Evolutionary conservation across 23 tunicate genomes (phyloP).

Genomic region (Styela plicata): DNA sequence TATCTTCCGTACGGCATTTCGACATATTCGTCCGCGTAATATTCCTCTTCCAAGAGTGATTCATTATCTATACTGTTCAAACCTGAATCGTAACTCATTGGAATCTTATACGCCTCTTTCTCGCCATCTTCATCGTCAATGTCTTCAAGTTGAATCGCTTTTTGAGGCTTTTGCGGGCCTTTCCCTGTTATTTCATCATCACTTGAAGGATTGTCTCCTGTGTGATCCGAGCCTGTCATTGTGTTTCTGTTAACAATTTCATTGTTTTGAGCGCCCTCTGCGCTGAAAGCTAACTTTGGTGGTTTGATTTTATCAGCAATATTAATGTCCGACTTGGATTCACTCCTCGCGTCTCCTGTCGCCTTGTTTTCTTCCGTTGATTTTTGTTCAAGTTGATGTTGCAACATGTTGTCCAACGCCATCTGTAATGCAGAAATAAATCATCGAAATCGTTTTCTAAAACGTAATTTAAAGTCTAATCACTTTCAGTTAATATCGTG

Average conservation of each 20-base stretch:
- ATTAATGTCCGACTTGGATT: too few species aligned
- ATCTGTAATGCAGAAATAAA: not conserved
- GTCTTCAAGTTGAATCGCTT: not conserved
- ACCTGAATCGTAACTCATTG: constrained; percentile 86
- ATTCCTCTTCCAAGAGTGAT: constrained; percentile 59
- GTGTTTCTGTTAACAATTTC: too few species aligned
- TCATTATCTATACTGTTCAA: constrained; percentile 89
- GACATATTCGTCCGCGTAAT: constrained; percentile 28
- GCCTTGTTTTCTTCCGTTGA: not conserved
- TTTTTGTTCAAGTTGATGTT: not conserved
- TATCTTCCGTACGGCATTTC: constrained; percentile 7
- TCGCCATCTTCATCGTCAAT: not conserved
- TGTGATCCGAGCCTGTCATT: not conserved
- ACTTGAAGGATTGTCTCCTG: not conserved
- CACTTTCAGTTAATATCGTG: too few species aligned
- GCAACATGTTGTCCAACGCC: not conserved
- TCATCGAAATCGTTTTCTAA: too few species aligned
- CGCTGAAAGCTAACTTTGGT: not conserved
- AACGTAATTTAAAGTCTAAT: not conserved
- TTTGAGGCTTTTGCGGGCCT: not conserved
- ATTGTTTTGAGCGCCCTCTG: not conserved
- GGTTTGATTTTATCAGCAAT: too few species aligned
- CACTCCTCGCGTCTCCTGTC: not conserved
- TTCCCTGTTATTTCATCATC: not conserved
- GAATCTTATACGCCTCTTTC: constrained; percentile 28